These are phyloP conservation scores for Xiphophorus hellerii DNA, from an alignment of 2,113 vertebrate species.

Conservation along the genomic window DNA sequence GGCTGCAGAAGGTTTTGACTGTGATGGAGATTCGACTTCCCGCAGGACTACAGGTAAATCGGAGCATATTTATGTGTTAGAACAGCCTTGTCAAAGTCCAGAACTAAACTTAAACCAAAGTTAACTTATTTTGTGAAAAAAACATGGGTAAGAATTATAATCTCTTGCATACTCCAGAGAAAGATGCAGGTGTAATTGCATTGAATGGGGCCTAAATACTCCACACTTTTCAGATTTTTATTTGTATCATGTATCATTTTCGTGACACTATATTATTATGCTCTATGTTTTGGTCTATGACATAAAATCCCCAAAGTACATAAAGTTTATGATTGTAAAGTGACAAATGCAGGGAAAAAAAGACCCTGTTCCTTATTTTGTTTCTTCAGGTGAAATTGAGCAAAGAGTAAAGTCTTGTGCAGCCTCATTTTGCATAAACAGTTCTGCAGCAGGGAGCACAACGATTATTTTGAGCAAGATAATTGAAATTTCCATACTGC, in stretches of 20 bases:
- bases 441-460: neutral
- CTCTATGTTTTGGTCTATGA: neutral
- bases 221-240: neutral
- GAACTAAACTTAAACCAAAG: neutral
- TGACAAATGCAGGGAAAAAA: neutral
- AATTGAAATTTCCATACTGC: conserved; percentile 30
- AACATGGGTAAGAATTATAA: neutral
- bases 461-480: conserved; percentile 4
- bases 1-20: neutral
- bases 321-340: neutral
- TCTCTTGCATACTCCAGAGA: neutral
- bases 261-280: too few relatives aligned
- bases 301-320: neutral
- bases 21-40: neutral
- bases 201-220: neutral
- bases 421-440: neutral
- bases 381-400: neutral
- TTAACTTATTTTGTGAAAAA: neutral
- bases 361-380: neutral
- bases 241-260: neutral
- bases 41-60: neutral
- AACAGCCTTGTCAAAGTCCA: neutral
- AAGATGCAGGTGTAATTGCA: neutral
- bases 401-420: neutral
- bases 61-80: neutral